Conservation (phyloP, 2,888 invertebrate species). For the Empis stercorea region DNA sequence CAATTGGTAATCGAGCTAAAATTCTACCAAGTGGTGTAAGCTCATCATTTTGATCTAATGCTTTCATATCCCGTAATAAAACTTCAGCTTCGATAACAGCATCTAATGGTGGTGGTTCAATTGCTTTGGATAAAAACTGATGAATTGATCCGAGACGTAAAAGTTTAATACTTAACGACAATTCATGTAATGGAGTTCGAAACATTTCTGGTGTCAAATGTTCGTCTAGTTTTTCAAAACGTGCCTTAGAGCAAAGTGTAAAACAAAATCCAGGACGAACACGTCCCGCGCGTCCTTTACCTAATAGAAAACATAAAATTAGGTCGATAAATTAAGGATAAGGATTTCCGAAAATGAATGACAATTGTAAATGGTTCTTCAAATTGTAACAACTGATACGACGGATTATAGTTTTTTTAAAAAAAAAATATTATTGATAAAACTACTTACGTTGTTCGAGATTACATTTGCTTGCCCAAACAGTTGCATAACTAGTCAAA, state of each 20-base stretch:
- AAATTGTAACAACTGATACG: no score
- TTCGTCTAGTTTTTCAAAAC: slow-evolving; percentile 63
- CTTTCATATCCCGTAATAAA: slow-evolving; percentile 70
- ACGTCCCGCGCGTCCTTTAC: slow-evolving; percentile 90
- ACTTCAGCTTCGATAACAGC: slow-evolving; percentile 97
- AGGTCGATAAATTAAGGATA: no score
- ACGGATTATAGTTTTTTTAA: no score
- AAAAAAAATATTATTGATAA: neutral
- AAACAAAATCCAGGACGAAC: slow-evolving; percentile 90
- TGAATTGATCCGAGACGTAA: slow-evolving; percentile 84
- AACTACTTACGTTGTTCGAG: slow-evolving; percentile 57
- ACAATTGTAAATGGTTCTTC: no score
- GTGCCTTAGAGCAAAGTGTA: slow-evolving; percentile 71
- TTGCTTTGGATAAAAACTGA: slow-evolving; percentile 86
- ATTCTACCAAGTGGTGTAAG: slow-evolving; percentile 88
- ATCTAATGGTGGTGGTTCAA: slow-evolving; percentile 94
- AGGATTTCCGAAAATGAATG: no score
- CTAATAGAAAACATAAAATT: slow-evolving; percentile 18
- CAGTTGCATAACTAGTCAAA: slow-evolving; percentile 96
- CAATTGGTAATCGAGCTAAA: slow-evolving; percentile 87
- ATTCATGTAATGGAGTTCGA: slow-evolving; percentile 88
- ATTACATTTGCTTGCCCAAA: slow-evolving; percentile 90
- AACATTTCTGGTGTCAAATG: slow-evolving; percentile 97
- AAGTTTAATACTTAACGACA: slow-evolving; percentile 78
- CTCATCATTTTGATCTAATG: slow-evolving; percentile 74